A percentile compares a stretch with the other conserved stretches of the same genome.
Conservation (phyloP, 2,797 vertebrate species). For the Enteromius treurensis region DNA sequence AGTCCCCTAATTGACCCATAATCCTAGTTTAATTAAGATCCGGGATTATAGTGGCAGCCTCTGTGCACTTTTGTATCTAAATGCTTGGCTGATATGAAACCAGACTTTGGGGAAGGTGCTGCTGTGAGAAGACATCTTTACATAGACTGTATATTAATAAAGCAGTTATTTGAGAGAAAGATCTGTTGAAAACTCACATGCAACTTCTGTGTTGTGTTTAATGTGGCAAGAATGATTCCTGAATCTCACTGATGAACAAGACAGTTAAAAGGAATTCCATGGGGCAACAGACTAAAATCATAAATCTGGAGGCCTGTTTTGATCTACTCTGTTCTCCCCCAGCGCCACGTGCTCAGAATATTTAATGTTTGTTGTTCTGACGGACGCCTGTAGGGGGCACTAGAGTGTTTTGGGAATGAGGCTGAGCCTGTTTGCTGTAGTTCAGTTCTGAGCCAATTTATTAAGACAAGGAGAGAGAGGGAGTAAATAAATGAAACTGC, state of each 20-base stretch:
- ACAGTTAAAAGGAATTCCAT: constrained; percentile 70
- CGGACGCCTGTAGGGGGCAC: constrained; percentile 78
- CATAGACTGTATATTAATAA: background rate
- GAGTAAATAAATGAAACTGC: constrained; percentile 80
- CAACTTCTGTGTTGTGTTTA: constrained; percentile 48
- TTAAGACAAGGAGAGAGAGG: constrained; percentile 64
- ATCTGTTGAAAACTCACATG: background rate
- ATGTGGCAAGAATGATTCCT: constrained; percentile 53
- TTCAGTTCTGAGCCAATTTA: constrained; percentile 84
- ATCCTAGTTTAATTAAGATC: constrained; percentile 62
- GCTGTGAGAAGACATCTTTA: background rate
- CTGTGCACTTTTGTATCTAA: constrained; percentile 48
- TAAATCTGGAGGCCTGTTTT: constrained; percentile 65
- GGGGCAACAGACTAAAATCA: constrained; percentile 67
- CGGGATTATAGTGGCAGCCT: constrained; percentile 57
- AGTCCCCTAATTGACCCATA: constrained; percentile 68
- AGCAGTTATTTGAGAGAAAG: background rate
- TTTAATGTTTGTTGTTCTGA: constrained; percentile 58
- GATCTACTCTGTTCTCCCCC: constrained; percentile 64
- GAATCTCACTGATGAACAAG: constrained; percentile 64
- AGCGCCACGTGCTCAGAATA: constrained; percentile 68
- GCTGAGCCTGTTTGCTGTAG: constrained; percentile 81
- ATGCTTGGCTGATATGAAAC: constrained; percentile 47
- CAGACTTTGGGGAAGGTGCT: constrained; percentile 7
- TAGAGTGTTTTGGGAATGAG: constrained; percentile 74